Conservation (phyloP, 2,888 invertebrate species). For the Clitarchus hookeri region DNA sequence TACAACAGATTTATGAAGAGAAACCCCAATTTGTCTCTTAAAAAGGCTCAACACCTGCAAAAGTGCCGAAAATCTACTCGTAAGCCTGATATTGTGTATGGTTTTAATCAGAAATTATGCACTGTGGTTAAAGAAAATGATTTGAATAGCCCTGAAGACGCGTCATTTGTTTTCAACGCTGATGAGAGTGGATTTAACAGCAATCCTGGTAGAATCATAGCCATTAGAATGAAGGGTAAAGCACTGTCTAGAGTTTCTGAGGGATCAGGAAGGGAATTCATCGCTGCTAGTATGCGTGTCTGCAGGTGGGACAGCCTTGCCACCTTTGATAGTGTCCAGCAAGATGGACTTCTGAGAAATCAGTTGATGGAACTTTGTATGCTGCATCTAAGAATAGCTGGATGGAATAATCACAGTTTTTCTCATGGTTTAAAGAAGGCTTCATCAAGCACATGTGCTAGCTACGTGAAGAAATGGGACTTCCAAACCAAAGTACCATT, state of each 20-base stretch:
- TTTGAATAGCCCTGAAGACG: background rate
- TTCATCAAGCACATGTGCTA: background rate
- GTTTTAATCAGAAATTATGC: background rate
- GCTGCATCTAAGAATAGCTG: background rate
- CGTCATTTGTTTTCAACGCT: background rate
- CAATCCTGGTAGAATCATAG: background rate
- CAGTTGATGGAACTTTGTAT: background rate
- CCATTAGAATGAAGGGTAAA: background rate
- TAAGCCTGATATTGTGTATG: background rate
- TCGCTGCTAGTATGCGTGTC: background rate
- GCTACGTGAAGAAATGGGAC: background rate
- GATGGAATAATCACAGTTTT: conserved; percentile 4
- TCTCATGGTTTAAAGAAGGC: background rate
- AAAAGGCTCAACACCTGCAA: background rate
- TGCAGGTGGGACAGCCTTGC: background rate
- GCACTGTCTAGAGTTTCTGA: background rate
- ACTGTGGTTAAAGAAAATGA: background rate
- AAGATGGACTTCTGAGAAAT: background rate
- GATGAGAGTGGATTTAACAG: background rate
- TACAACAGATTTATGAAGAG: background rate
- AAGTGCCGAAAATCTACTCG: background rate
- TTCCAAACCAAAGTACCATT: background rate
- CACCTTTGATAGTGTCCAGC: conserved; percentile 15
- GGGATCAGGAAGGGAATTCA: background rate
- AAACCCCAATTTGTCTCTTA: background rate